Base-by-base conservation (phyloP, 1,140 invertebrate genomes). In the Aphaenogaster floridana region DNA sequence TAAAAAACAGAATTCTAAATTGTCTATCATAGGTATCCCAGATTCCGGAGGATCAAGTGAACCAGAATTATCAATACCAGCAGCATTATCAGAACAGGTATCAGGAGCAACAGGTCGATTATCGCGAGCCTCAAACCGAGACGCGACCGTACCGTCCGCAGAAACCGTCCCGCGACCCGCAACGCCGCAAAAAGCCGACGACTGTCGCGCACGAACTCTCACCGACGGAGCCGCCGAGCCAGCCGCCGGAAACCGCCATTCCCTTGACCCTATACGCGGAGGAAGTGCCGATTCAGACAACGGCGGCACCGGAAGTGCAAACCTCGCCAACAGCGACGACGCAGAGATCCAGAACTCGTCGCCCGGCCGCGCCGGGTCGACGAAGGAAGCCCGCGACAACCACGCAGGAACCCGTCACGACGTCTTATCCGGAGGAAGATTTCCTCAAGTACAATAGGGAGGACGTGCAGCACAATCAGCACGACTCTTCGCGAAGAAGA, bases 351-450 rank as follows among this genome's bases (percentile, higher is more conserved):
- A 89, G 92, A 63, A 88, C 88, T 8, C 87, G 93, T 8, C 77
- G 93, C 42, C 93, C 93, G 0, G 85, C 3, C 8, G 13, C 68
- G 0, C 81, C 90, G 1, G 61, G 34, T 74, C 85, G 87, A 17
- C 83, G 92, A 39, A 79, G 93, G 36, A 88, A 91, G 1, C 89
- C 91, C 2, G 78, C 90, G 8, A 92, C 90, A 0, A 93, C 93
- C 0, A 91, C 93, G 9, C 45, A 87, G 8, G 80, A 91, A 39
- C 61, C 92, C 11, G n/a, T 72, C 17, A 79, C 91, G 0, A 52
- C 61, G 17, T 50, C 83, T 1, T 8, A n/a, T 0, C 1, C 21
- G 0, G 89, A 91, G 4, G 90, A 90, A 0, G 91, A 93, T 15
- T 86, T 64, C 9, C 45, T 86, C 6, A 93, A 88, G n/a, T 93